These are phyloP conservation scores for Drosophila bocki DNA, from an alignment of 1,140 invertebrate genomes.

Conservation along the genomic window DNA sequence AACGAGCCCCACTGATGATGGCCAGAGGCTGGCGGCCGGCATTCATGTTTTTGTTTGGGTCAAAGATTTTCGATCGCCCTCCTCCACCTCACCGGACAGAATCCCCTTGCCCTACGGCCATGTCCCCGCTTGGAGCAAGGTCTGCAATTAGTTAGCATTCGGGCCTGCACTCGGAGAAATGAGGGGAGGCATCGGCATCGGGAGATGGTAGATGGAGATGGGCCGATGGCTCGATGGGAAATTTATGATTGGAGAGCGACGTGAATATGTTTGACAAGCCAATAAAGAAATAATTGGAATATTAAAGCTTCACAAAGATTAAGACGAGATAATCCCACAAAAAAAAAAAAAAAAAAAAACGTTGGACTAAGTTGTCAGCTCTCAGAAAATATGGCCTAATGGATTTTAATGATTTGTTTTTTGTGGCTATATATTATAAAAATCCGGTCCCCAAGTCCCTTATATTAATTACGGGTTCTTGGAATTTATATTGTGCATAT, in stretches of 20 bases:
- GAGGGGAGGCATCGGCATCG: background rate
- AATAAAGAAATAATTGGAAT: conserved; percentile 28
- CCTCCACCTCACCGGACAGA: conserved; percentile 5
- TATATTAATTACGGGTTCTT: background rate
- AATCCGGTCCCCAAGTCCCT: background rate
- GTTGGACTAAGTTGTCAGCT: conserved; percentile 19
- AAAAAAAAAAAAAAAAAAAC: conserved; percentile 1
- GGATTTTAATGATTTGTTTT: conserved; percentile 29
- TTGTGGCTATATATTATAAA: conserved; percentile 5
- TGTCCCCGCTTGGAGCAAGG: conserved; percentile 30
- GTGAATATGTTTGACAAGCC: conserved; percentile 29
- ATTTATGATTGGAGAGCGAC: conserved; percentile 31
- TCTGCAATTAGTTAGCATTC: conserved; percentile 29
- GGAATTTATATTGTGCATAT: background rate
- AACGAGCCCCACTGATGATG: conserved; percentile 72
- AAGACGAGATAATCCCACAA: conserved; percentile 25
- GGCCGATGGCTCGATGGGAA: conserved; percentile 17
- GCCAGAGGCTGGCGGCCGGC: conserved; percentile 53
- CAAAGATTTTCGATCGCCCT: conserved; percentile 58
- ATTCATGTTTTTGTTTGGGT: conserved; percentile 53
- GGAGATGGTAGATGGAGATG: background rate
- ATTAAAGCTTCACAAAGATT: conserved; percentile 27
- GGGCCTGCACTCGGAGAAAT: conserved; percentile 35
- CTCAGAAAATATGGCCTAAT: conserved; percentile 19
- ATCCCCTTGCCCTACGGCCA: conserved; percentile 3